Evolutionary conservation across 2,797 vertebrate species (phyloP).

Genomic region (Poliocrania exsul): DNA sequence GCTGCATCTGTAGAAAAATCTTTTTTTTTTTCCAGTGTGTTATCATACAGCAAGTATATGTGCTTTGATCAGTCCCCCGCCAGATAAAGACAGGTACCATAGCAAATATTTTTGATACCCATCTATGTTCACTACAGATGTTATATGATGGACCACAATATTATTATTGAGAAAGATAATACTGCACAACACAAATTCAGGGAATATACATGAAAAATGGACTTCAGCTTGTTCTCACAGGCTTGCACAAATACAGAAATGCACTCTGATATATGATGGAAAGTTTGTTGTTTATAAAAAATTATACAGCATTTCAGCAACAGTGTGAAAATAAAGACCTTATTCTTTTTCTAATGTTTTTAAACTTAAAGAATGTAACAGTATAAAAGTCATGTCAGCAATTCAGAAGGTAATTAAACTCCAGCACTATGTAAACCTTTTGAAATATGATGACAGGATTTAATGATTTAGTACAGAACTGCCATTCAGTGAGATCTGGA

Average conservation of each 20-base stretch:
- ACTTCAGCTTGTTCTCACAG: background rate
- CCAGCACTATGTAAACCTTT: background rate
- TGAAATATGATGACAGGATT: background rate
- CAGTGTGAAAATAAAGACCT: background rate
- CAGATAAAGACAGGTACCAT: background rate
- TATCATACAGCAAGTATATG: background rate
- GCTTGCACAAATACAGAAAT: background rate
- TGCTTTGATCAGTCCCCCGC: background rate
- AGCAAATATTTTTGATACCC: background rate
- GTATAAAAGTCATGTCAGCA: background rate
- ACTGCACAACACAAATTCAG: background rate
- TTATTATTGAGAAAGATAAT: background rate
- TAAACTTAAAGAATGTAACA: background rate
- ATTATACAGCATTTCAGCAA: background rate
- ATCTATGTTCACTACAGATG: background rate
- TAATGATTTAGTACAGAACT: background rate
- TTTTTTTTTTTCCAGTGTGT: background rate
- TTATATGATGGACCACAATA: background rate
- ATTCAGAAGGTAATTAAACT: background rate
- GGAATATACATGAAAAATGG: background rate
- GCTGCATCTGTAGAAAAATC: background rate
- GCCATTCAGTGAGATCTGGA: background rate
- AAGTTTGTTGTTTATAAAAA: background rate
- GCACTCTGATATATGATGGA: rapidly evolving
- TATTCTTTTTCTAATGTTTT: background rate